Percentiles rank a stretch among this genome's conserved stretches.
Evolutionary conservation across 1,140 invertebrate species (phyloP).

Genomic region (Cydia amplana): DNA sequence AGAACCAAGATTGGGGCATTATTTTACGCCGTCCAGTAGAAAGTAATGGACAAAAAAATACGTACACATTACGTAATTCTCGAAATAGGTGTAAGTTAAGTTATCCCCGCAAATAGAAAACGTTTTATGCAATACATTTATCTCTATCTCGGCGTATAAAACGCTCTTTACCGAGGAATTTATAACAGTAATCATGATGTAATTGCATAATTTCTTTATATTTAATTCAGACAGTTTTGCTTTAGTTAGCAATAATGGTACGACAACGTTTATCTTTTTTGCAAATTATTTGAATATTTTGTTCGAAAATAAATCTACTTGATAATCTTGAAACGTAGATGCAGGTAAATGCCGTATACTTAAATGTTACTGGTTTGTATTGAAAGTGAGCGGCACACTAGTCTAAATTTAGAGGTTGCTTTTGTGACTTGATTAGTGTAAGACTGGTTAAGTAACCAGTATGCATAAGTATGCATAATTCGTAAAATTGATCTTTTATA

Average conservation of each 20-base stretch:
- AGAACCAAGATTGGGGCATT: background rate
- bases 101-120: conserved; percentile 24
- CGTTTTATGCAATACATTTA: conserved; percentile 27
- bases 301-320: background rate
- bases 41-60: conserved; percentile 22
- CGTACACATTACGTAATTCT: conserved; percentile 25
- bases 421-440: background rate
- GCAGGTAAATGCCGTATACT: conserved; percentile 6
- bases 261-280: background rate
- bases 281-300: background rate
- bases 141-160: conserved; percentile 16
- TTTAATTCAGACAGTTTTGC: background rate
- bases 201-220: conserved; percentile 14
- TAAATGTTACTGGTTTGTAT: conserved; percentile 30
- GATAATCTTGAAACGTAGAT: background rate
- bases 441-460: too few relatives aligned
- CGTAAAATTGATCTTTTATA: background rate
- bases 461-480: background rate
- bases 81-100: conserved; percentile 21
- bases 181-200: conserved; percentile 12
- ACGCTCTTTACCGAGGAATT: background rate
- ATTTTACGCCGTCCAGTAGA: conserved; percentile 23
- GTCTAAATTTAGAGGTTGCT: background rate
- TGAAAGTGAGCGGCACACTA: conserved; percentile 22
- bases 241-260: background rate